Conservation (phyloP, 2,797 vertebrate genomes). For the Rhinella marina region DNA sequence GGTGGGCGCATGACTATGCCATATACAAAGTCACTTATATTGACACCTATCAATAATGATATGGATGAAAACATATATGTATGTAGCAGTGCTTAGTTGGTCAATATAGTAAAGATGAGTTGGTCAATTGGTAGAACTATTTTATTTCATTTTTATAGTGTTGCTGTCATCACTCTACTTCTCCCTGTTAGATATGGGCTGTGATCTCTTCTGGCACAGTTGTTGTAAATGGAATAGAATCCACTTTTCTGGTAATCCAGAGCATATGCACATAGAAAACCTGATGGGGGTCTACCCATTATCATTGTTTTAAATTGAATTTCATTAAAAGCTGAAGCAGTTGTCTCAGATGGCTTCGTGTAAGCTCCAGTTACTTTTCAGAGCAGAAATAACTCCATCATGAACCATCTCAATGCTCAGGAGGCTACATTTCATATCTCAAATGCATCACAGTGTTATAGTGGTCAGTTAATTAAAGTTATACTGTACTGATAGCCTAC, state of each 20-base stretch:
- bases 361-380: conserved; percentile 57
- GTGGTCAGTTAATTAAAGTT: conserved; percentile 56
- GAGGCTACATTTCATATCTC: conserved; percentile 52
- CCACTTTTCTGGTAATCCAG: not conserved
- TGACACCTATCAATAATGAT: too few species aligned
- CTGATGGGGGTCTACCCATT: conserved; percentile 47
- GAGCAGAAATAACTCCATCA: conserved; percentile 51
- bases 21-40: too few species aligned
- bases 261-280: conserved; percentile 37
- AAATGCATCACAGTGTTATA: conserved; percentile 55
- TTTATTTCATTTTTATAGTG: not conserved
- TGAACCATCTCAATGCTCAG: conserved; percentile 57
- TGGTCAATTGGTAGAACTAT: not conserved
- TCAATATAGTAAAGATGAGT: too few species aligned
- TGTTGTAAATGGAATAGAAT: conserved; percentile 3
- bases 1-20: too few species aligned
- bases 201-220: not conserved
- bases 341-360: conserved; percentile 57
- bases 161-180: not conserved
- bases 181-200: not conserved
- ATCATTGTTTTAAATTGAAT: conserved; percentile 59
- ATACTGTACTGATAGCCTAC: conserved; percentile 40
- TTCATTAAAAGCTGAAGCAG: conserved; percentile 60
- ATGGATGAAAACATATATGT: not conserved
- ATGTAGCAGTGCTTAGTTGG: not conserved